These are phyloP conservation scores for Misgurnus mizolepis DNA, from an alignment of 2,113 vertebrate genomes.

Conservation along the genomic window DNA sequence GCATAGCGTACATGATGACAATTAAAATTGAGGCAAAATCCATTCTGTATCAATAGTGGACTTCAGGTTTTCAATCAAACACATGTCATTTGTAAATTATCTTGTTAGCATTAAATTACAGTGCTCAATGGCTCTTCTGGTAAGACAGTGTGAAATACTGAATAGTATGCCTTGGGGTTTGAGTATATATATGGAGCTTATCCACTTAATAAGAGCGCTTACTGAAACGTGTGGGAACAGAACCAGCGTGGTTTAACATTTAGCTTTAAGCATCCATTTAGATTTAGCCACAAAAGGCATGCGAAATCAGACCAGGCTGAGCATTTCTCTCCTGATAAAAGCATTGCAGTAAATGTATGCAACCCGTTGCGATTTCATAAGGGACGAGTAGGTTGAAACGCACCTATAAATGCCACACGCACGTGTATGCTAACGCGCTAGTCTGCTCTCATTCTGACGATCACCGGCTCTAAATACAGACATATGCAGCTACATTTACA, in stretches of 20 bases:
- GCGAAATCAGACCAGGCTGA: constrained; percentile 18
- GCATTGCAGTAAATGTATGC: not conserved
- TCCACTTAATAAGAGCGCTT: constrained; percentile 47
- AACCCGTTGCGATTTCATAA: constrained; percentile 5
- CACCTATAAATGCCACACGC: constrained; percentile 4
- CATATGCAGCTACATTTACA: constrained; percentile 22
- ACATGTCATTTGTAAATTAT: constrained; percentile 47
- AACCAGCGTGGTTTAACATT: constrained; percentile 22
- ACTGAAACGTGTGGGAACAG: constrained; percentile 38
- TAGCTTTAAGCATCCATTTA: constrained; percentile 38
- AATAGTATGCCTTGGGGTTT: constrained; percentile 27
- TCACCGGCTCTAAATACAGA: constrained; percentile 7
- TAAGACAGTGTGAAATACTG: constrained; percentile 37
- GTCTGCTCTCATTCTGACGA: constrained; percentile 18
- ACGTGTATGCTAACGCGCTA: not conserved
- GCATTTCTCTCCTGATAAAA: constrained; percentile 7
- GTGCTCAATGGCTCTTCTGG: constrained; percentile 19
- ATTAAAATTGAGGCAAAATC: not conserved
- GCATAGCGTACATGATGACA: too few relatives aligned
- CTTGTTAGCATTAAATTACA: constrained; percentile 43
- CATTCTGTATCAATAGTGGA: constrained; percentile 6
- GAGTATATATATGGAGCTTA: constrained; percentile 37
- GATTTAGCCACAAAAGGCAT: constrained; percentile 32
- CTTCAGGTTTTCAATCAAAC: constrained; percentile 25
- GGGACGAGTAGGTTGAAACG: not conserved